Percentiles rank a stretch among this genome's conserved stretches.
Evolutionary conservation across 2,113 vertebrate genomes (phyloP).

Genomic region (Lepisosteus oculatus): DNA sequence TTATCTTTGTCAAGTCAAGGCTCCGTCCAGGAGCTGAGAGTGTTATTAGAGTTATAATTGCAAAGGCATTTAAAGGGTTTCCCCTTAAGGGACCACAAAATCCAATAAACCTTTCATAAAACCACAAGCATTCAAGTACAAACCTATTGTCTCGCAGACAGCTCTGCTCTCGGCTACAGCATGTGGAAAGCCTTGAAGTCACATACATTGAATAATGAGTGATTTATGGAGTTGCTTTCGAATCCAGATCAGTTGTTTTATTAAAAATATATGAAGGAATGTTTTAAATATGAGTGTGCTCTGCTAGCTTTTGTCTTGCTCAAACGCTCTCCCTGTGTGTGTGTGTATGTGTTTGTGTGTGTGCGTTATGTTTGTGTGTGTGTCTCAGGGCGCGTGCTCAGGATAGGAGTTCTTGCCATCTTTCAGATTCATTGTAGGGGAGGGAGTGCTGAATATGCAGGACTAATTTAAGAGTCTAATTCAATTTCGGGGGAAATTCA

Average conservation of each 20-base stretch:
- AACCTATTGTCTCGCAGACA: constrained; percentile 55
- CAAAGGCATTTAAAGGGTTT: constrained; percentile 98
- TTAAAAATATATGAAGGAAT: constrained; percentile 83
- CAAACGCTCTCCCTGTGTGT: neutral
- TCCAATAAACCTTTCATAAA: constrained; percentile 98
- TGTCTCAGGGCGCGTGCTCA: neutral
- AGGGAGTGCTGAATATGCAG: constrained; percentile 42
- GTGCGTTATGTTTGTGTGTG: neutral
- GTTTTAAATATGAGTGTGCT: constrained; percentile 71
- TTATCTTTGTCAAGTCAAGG: constrained; percentile 91
- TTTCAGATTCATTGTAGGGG: neutral
- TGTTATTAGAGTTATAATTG: constrained; percentile 99
- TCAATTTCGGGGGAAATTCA: constrained; percentile 38
- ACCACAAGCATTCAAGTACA: constrained; percentile 64
- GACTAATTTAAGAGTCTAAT: constrained; percentile 39
- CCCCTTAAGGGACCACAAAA: constrained; percentile 90
- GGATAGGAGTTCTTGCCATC: constrained; percentile 10
- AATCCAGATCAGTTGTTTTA: constrained; percentile 84
- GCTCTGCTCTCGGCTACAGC: constrained; percentile 50
- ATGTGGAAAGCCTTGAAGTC: constrained; percentile 66
- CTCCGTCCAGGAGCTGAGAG: constrained; percentile 80
- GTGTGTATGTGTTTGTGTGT: too few relatives aligned
- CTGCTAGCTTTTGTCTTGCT: neutral
- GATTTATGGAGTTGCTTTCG: constrained; percentile 84
- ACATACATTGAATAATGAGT: constrained; percentile 72